Conservation (phyloP, 2,888 invertebrate species). For the Heteromyza rotundicornis region DNA sequence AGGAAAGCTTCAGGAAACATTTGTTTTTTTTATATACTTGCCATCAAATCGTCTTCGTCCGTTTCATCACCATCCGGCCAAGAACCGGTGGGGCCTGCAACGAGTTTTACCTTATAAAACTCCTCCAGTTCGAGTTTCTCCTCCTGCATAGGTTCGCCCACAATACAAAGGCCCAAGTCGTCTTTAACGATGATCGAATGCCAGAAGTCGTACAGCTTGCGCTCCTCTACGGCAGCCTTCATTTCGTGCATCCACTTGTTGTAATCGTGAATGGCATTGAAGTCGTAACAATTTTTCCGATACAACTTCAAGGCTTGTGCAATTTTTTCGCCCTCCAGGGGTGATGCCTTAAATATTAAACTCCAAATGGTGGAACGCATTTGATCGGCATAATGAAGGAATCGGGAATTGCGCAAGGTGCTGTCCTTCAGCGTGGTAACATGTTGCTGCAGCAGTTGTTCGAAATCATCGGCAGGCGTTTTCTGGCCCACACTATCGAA, state of each 20-base stretch:
- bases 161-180: constrained; percentile 49
- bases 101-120: too few species aligned
- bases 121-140: constrained; percentile 42
- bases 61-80: too few species aligned
- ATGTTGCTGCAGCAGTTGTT: constrained; percentile 61
- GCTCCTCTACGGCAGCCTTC: constrained; percentile 36
- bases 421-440: constrained; percentile 41
- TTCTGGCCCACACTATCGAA: constrained; percentile 66
- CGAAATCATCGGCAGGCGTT: constrained; percentile 70
- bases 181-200: constrained; percentile 43
- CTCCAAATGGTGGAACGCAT: constrained; percentile 51
- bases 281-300: constrained; percentile 46
- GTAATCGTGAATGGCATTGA: constrained; percentile 50
- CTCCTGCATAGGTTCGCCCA: constrained; percentile 45
- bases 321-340: constrained; percentile 45
- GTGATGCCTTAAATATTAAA: constrained; percentile 46
- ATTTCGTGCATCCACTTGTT: constrained; percentile 53
- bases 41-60: too few species aligned
- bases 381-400: constrained; percentile 48
- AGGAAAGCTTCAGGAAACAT: too few species aligned
- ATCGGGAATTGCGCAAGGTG: constrained; percentile 46
- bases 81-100: too few species aligned
- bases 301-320: constrained; percentile 44
- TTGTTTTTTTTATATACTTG: too few species aligned
- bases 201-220: constrained; percentile 53